Conservation (phyloP, 2,113 vertebrate genomes). For the Lota lota region DNA sequence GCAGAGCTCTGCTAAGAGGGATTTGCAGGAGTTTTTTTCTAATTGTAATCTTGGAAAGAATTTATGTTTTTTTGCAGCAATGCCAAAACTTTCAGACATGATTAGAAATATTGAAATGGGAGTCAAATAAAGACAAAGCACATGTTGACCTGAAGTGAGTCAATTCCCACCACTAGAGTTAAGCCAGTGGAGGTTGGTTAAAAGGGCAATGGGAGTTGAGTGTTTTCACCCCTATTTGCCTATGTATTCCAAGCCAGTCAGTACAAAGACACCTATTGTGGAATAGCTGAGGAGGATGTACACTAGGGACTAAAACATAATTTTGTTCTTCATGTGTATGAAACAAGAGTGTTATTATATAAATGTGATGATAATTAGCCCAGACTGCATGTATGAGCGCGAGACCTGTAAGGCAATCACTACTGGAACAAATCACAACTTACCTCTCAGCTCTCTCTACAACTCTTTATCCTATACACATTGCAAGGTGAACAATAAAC, state of each 20-base stretch:
- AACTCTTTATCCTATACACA: not conserved
- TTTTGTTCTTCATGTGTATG: constrained; percentile 30
- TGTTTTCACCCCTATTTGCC: constrained; percentile 55
- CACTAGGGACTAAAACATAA: constrained; percentile 20
- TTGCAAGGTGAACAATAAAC: not conserved
- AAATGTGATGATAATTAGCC: constrained; percentile 9
- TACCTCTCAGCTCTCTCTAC: not conserved
- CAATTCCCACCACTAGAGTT: not conserved
- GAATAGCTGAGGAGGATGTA: constrained; percentile 14
- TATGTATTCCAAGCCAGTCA: constrained; percentile 29
- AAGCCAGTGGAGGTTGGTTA: constrained; percentile 32
- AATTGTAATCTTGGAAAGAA: constrained; percentile 62
- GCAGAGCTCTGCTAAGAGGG: constrained; percentile 41
- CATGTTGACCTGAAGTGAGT: not conserved
- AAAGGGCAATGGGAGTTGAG: constrained; percentile 50
- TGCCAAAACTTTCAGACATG: constrained; percentile 21
- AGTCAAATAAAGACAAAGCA: not conserved
- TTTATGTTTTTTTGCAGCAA: constrained; percentile 39
- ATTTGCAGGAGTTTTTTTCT: constrained; percentile 34
- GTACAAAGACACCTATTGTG: constrained; percentile 55
- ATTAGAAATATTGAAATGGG: constrained; percentile 21
- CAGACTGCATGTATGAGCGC: constrained; percentile 8
- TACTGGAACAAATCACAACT: not conserved
- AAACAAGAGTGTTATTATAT: constrained; percentile 11
- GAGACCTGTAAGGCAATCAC: not conserved